A percentile compares a stretch with the other conserved stretches of the same genome.
phyloP scores from a whole-genome alignment of 2,113 vertebrate genomes.

The Terrapene triunguis region DNA sequence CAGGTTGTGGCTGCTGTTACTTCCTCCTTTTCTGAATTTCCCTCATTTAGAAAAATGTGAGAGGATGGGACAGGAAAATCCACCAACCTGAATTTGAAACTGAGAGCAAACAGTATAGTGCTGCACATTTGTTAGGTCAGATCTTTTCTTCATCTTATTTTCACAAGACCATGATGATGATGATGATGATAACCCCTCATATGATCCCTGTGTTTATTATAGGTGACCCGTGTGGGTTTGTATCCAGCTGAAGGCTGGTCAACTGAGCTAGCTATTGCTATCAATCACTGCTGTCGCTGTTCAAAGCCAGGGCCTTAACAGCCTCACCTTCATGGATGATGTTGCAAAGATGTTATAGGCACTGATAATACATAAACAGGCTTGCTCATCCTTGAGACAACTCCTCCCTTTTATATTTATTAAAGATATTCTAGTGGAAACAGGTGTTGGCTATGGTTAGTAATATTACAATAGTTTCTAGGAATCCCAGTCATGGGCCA shows the following conservation, averaged over 20 bases:
- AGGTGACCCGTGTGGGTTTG: accelerated
- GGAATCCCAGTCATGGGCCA: background rate
- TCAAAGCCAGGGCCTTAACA: background rate
- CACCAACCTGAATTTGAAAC: background rate
- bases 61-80: background rate
- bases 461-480: background rate
- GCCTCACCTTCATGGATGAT: background rate
- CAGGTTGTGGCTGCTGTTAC: background rate
- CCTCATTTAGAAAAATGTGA: background rate
- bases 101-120: background rate
- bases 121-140: background rate
- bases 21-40: background rate
- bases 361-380: background rate
- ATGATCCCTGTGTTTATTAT: background rate
- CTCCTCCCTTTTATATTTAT: background rate
- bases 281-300: background rate
- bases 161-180: background rate
- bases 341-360: background rate
- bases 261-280: background rate
- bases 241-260: accelerated
- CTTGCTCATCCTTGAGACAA: background rate
- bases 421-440: background rate
- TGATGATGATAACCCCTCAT: background rate
- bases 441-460: background rate
- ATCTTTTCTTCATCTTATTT: background rate